These are phyloP conservation scores for Cepphus grylle DNA, from an alignment of 2,113 vertebrate species.

Conservation along the genomic window DNA sequence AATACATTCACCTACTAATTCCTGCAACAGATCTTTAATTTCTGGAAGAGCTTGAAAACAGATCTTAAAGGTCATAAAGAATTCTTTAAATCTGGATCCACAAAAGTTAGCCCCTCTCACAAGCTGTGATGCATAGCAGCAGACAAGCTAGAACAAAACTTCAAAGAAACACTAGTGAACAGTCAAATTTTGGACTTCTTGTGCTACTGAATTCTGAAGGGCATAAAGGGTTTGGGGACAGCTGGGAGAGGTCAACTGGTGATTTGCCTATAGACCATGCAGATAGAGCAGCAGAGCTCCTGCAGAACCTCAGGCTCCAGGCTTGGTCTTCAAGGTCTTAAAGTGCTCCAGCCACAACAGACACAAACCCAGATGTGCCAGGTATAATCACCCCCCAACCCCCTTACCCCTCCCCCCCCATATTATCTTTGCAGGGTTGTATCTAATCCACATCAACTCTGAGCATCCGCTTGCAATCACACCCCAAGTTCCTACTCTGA, in stretches of 20 bases:
- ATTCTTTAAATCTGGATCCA: background rate
- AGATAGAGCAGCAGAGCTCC: background rate
- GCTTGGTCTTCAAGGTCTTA: background rate
- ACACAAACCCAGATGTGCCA: background rate
- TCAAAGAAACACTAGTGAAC: background rate
- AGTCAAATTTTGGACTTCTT: background rate
- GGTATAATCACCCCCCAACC: background rate
- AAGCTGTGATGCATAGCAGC: background rate
- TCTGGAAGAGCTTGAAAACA: background rate
- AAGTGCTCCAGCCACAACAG: background rate
- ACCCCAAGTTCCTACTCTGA: background rate
- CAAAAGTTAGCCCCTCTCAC: background rate
- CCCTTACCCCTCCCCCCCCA: rapidly evolving
- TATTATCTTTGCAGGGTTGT: background rate
- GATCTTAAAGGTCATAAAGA: background rate
- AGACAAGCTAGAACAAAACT: background rate
- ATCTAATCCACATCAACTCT: background rate
- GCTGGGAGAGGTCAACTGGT: background rate
- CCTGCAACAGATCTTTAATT: background rate
- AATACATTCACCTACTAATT: background rate
- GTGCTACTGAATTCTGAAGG: background rate
- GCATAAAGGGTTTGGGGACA: background rate
- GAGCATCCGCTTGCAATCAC: background rate
- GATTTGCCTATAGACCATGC: background rate
- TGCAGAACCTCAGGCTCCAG: background rate